Percentiles rank a stretch among this genome's conserved stretches.
Evolutionary conservation across 2,888 invertebrate genomes (phyloP).

Genomic region (Mythimna albipuncta): DNA sequence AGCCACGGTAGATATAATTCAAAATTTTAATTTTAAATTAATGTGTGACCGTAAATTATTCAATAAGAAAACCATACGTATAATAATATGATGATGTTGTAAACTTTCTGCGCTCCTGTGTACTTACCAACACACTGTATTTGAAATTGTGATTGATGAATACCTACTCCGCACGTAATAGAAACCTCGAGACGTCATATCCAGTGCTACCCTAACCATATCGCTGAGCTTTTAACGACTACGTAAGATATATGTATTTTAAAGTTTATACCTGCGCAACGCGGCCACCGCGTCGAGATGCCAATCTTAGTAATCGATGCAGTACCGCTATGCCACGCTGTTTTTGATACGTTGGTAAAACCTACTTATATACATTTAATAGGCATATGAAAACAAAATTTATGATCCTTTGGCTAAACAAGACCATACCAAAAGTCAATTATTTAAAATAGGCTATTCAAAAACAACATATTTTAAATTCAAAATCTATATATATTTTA

Average conservation of each 20-base stretch:
- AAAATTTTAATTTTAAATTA: constrained; percentile 56
- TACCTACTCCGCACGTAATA: constrained; percentile 56
- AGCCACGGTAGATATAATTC: constrained; percentile 56
- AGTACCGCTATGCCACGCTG: constrained; percentile 31
- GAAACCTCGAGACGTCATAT: constrained; percentile 70
- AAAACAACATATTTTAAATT: constrained; percentile 72
- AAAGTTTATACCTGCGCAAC: constrained; percentile 46
- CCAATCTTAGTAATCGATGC: constrained; percentile 50
- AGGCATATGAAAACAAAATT: constrained; percentile 48
- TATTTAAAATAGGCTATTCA: constrained; percentile 81
- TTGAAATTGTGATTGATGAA: constrained; percentile 62
- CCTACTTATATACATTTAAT: constrained; percentile 43
- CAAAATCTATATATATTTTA: constrained; percentile 78
- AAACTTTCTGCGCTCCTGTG: constrained; percentile 57
- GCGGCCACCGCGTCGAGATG: constrained; percentile 35
- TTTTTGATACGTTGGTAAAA: constrained; percentile 57
- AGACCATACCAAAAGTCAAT: constrained; percentile 86
- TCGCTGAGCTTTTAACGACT: constrained; percentile 76
- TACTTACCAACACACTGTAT: constrained; percentile 57
- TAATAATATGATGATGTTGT: constrained; percentile 62
- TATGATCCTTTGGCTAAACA: constrained; percentile 71
- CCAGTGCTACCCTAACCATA: constrained; percentile 74
- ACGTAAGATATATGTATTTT: constrained; percentile 56
- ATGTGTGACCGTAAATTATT: constrained; percentile 57
- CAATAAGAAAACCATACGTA: constrained; percentile 52